A percentile compares a stretch with the other conserved stretches of the same genome.
Evolutionary conservation across 2,797 vertebrate genomes (phyloP).

Genomic region (Hydrophis major): DNA sequence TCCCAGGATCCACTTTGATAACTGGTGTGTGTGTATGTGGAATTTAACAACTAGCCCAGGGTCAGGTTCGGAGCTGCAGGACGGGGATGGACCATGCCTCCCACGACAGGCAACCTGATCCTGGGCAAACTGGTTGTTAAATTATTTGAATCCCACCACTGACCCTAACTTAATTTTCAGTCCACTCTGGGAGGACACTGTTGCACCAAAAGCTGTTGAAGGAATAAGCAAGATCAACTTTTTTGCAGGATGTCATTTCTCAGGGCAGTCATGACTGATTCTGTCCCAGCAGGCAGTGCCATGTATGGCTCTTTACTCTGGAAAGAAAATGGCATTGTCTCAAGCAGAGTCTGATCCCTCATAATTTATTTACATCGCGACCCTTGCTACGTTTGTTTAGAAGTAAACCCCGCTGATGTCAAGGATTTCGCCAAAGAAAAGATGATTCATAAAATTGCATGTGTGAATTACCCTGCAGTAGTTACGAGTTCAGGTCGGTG

Average conservation of each 20-base stretch:
- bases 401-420: background rate
- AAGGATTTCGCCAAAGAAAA: background rate
- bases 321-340: background rate
- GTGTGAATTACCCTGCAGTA: background rate
- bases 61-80: too few relatives aligned
- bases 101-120: too few relatives aligned
- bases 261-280: background rate
- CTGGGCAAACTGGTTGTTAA: too few relatives aligned
- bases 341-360: background rate
- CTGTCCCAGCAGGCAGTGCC: background rate
- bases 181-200: background rate
- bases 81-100: too few relatives aligned
- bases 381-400: background rate
- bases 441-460: background rate
- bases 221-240: background rate
- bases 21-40: too few relatives aligned
- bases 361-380: background rate
- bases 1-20: too few relatives aligned
- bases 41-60: too few relatives aligned
- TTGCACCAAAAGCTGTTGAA: background rate
- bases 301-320: background rate
- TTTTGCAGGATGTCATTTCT: background rate
- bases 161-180: background rate
- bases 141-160: too few relatives aligned
- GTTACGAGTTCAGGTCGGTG: background rate